Base-by-base conservation (phyloP, 2,888 invertebrate species). In the Dorcus parallelipipedus region DNA sequence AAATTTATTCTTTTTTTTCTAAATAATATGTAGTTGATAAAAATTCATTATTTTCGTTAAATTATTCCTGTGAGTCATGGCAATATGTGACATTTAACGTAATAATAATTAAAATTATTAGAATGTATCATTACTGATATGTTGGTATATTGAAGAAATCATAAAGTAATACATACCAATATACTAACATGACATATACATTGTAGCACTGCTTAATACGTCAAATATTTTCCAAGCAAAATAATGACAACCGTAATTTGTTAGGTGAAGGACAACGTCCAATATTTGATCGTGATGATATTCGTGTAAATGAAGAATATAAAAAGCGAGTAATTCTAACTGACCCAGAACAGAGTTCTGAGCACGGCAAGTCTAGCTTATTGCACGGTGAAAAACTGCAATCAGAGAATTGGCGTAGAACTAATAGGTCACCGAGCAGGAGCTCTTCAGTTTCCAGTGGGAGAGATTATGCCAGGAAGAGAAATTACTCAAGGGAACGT, bases 251-350 rank as follows among this genome's bases (percentile, higher is more conserved):
- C 0, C 7, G 3, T 33, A 33, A 33, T 49, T 49, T 41, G 49
- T 20, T 54, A 54, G 54, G 49, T 14, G 54, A 54, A 54, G 54
- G 54, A 8, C 6, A 40, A 10, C 26, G n/a, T 9, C 49, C 49
- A 14, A 54, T 54, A 41, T 54, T 54, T 33, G 49, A 54, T 14
- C 49, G 54, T 9, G 33, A 49, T 1, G 54, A 54, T 41, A 49
- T 54, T n/a, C 10, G 40, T 9, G 54, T 54, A 23, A 54, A 49
- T 40, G 40, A 38, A 40, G 54, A 54, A 14, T 49, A 49, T 10
- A 49, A 49, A 14, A 49, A 54, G 42, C 41, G 54, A 17, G 8
- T 54, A n/a, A 49, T 54, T 5, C 41, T 49, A 14, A 33, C 54
- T 9, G 49, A 41, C 6, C 41, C 52, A 17, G 54, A 48, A 3